Percentiles rank a stretch among this genome's conserved stretches.
These are phyloP conservation scores for Vespertilio murinus DNA, from an alignment of 2,797 vertebrate genomes.

Conservation along the genomic window DNA sequence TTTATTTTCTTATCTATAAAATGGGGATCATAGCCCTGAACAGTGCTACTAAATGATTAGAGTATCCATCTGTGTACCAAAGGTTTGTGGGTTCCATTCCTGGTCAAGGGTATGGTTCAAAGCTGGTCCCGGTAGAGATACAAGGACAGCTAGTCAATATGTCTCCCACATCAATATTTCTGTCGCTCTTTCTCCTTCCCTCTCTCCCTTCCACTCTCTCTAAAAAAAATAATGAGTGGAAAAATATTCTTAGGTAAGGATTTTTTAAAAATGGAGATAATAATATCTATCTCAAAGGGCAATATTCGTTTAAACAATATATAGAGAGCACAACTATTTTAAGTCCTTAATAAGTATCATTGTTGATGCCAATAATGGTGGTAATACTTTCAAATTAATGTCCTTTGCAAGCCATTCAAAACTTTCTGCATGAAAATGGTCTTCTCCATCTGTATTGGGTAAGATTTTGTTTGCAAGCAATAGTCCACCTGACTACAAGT, in stretches of 20 bases:
- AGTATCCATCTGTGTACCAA: background rate
- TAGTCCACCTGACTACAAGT: background rate
- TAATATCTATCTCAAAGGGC: background rate
- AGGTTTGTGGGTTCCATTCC: background rate
- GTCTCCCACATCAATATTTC: background rate
- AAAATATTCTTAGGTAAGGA: background rate
- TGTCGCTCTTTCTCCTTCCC: background rate
- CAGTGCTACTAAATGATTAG: background rate
- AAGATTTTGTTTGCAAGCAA: background rate
- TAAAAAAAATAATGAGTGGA: background rate
- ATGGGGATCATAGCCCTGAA: background rate
- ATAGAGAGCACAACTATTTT: background rate
- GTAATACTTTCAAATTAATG: background rate
- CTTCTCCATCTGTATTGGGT: background rate
- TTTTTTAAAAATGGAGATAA: background rate
- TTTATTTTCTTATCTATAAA: slow-evolving; percentile 40
- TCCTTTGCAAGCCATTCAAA: background rate
- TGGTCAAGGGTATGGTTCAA: no score
- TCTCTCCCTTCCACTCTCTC: background rate
- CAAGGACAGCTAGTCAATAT: background rate
- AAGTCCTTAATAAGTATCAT: background rate
- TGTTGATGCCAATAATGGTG: background rate
- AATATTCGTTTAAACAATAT: slow-evolving; percentile 1
- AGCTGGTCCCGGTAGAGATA: background rate
- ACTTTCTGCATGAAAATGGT: background rate